phyloP scores from a whole-genome alignment of 2,113 vertebrate species.

The Mesoclemmys tuberculata region DNA sequence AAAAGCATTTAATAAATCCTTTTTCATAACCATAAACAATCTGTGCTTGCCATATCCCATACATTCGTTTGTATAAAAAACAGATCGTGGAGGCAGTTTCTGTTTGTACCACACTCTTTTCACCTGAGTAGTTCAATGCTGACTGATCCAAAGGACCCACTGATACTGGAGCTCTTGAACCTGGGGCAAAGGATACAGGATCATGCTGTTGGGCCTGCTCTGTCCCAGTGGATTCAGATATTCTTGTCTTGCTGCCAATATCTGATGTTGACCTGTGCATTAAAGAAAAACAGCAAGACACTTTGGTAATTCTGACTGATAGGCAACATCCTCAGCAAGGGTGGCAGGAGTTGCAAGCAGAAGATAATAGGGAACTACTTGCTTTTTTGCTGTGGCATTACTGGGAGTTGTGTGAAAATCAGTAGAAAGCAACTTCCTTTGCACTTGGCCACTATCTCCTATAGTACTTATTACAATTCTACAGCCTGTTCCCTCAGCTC shows the following conservation, averaged over 20 bases:
- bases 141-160: conserved; percentile 88
- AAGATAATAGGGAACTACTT: neutral
- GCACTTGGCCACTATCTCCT: fast-evolving
- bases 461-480: neutral
- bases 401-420: neutral
- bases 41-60: neutral
- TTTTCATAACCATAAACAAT: neutral
- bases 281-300: neutral
- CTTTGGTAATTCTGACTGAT: neutral
- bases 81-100: neutral
- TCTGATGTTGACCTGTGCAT: conserved; percentile 91
- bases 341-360: neutral
- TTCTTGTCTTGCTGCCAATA: conserved; percentile 90
- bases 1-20: neutral
- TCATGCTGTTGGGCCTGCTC: conserved; percentile 84
- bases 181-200: conserved; percentile 84
- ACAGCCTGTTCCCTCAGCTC: neutral
- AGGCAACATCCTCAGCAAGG: neutral
- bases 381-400: neutral
- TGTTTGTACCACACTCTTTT: conserved; percentile 8
- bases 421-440: neutral
- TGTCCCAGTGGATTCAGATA: conserved; percentile 83
- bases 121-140: conserved; percentile 95
- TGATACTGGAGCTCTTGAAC: conserved; percentile 85
- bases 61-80: neutral